Evolutionary conservation across 2,888 invertebrate genomes (phyloP).

Genomic region (Hypomecis punctinalis): DNA sequence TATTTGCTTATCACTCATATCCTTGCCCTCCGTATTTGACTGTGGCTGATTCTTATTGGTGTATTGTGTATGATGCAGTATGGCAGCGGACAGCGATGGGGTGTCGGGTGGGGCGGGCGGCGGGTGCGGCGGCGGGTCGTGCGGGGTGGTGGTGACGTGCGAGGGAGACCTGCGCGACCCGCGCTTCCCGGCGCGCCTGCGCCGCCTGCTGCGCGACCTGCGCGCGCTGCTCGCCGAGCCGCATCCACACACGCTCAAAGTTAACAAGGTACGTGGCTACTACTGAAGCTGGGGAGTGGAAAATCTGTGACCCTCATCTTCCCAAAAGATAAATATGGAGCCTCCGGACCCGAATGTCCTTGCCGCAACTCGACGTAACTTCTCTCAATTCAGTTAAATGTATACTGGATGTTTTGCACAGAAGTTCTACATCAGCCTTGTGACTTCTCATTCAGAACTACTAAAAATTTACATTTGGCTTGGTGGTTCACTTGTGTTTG

Average conservation of each 20-base stretch:
- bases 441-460: too few relatives aligned
- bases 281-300: not conserved
- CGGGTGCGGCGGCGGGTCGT: conserved; percentile 92
- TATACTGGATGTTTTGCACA: too few relatives aligned
- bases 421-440: too few relatives aligned
- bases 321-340: too few relatives aligned
- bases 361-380: too few relatives aligned
- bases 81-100: conserved; percentile 94
- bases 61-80: conserved; percentile 64
- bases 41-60: not conserved
- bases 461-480: too few relatives aligned
- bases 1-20: too few relatives aligned
- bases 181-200: conserved; percentile 92
- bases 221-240: conserved; percentile 89
- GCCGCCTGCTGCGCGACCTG: conserved; percentile 90
- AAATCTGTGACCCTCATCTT: too few relatives aligned
- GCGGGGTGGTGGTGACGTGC: conserved; percentile 96
- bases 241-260: conserved; percentile 86
- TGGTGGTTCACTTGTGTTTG: too few relatives aligned
- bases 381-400: too few relatives aligned
- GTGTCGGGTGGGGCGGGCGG: conserved; percentile 72
- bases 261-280: conserved; percentile 82
- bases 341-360: too few relatives aligned
- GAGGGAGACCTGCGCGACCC: conserved; percentile 96
- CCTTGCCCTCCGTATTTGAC: not conserved